A percentile compares a stretch with the other conserved stretches of the same genome.
These are phyloP conservation scores for Anorthoa munda DNA, from an alignment of 2,888 invertebrate genomes.

Conservation along the genomic window DNA sequence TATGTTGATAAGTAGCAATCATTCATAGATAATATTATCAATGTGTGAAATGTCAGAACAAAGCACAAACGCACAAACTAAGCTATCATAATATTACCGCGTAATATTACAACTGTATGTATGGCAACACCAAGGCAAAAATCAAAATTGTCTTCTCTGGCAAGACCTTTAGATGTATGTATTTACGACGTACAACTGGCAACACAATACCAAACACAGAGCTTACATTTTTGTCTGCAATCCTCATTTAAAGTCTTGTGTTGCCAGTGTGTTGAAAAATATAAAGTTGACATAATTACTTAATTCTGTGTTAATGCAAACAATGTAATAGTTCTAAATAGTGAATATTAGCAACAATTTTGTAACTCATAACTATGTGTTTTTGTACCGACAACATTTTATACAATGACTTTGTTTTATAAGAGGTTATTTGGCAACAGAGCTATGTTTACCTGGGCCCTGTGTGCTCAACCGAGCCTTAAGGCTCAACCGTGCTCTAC, in stretches of 20 bases:
- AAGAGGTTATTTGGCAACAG: not conserved
- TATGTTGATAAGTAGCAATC: not conserved
- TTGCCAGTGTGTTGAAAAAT: slow-evolving; percentile 21
- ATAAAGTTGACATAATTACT: slow-evolving; percentile 1
- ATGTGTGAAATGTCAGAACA: slow-evolving; percentile 26
- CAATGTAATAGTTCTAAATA: slow-evolving; percentile 20
- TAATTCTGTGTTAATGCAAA: not conserved
- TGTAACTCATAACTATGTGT: slow-evolving; percentile 7
- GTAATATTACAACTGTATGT: not conserved
- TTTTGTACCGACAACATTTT: slow-evolving; percentile 24
- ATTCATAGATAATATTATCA: not conserved
- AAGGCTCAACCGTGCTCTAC: not conserved
- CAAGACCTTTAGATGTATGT: not conserved
- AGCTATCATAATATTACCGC: not conserved
- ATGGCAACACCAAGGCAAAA: slow-evolving; percentile 2
- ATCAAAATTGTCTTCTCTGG: not conserved
- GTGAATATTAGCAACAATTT: slow-evolving; percentile 16
- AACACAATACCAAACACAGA: slow-evolving; percentile 16
- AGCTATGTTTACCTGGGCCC: not conserved
- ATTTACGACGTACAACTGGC: slow-evolving; percentile 10
- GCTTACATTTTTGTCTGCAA: slow-evolving; percentile 17
- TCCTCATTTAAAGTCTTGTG: slow-evolving; percentile 17
- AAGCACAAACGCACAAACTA: slow-evolving; percentile 37
- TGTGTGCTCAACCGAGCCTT: not conserved
- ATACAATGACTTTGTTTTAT: slow-evolving; percentile 5